Conservation (phyloP, 2,113 vertebrate genomes). For the Odontesthes bonariensis region DNA sequence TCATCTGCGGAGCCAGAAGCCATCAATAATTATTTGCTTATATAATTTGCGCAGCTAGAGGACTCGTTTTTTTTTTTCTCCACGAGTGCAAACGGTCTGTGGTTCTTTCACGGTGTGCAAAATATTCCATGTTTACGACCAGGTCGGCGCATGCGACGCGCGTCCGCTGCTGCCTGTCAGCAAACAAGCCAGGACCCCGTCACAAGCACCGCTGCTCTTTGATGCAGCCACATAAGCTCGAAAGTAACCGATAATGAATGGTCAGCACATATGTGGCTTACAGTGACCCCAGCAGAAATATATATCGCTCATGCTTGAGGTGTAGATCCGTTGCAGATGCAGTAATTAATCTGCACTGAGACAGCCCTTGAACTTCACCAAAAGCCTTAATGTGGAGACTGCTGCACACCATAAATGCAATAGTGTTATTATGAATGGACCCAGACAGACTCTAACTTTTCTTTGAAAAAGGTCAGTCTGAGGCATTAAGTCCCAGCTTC, state of each 20-base stretch:
- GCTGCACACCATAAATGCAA: background rate
- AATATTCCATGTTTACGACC: constrained; percentile 39
- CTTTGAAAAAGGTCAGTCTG: constrained; percentile 7
- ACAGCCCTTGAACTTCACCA: background rate
- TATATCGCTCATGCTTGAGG: too few relatives aligned
- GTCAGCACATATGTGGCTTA: background rate
- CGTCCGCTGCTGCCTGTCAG: constrained; percentile 21
- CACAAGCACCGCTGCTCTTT: background rate
- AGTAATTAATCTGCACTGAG: background rate
- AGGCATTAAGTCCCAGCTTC: constrained; percentile 4
- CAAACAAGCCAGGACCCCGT: constrained; percentile 1
- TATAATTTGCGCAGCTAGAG: constrained; percentile 28
- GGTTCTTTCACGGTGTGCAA: constrained; percentile 19
- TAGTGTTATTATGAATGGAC: constrained; percentile 6
- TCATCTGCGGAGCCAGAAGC: constrained; percentile 65
- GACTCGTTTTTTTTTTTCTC: constrained; percentile 9
- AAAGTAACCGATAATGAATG: background rate
- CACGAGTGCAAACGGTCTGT: constrained; percentile 20
- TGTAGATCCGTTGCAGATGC: background rate
- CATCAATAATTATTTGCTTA: constrained; percentile 57
- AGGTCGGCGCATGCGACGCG: constrained; percentile 3
- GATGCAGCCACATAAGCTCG: background rate
- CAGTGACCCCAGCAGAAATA: background rate
- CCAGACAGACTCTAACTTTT: constrained; percentile 27
- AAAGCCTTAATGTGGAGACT: background rate